Conservation (phyloP, 2,888 invertebrate species). For the Digitonthophagus gazella region DNA sequence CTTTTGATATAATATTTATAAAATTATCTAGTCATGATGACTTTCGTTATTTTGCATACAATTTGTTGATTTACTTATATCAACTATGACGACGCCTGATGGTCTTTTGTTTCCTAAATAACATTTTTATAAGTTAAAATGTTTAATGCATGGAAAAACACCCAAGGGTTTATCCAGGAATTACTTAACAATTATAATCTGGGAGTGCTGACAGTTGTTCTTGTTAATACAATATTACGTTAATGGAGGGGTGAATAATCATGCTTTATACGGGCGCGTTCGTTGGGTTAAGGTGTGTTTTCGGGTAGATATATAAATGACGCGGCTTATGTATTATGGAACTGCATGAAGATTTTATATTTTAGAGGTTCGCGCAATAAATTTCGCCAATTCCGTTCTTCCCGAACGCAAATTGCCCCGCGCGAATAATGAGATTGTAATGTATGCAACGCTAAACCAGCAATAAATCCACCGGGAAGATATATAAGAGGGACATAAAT, state of each 20-base stretch:
- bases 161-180: neutral
- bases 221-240: slow-evolving; percentile 6
- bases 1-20: too few relatives aligned
- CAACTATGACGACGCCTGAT: too few relatives aligned
- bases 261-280: neutral
- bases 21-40: too few relatives aligned
- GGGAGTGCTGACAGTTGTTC: slow-evolving; percentile 13
- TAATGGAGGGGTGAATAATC: neutral
- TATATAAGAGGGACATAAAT: slow-evolving; percentile 17
- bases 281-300: neutral
- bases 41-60: too few relatives aligned
- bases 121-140: neutral
- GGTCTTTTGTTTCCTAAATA: too few relatives aligned
- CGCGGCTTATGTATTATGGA: slow-evolving; percentile 2
- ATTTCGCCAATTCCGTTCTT: neutral
- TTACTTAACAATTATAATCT: slow-evolving; percentile 15
- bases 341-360: slow-evolving; percentile 5
- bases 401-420: neutral
- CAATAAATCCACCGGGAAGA: slow-evolving; percentile 19
- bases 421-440: slow-evolving; percentile 21
- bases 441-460: slow-evolving; percentile 17
- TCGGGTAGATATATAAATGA: neutral
- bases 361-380: neutral
- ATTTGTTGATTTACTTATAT: too few relatives aligned
- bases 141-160: neutral